Base-by-base conservation (phyloP, 2,888 invertebrate species). In the Melanophora roralis region DNA sequence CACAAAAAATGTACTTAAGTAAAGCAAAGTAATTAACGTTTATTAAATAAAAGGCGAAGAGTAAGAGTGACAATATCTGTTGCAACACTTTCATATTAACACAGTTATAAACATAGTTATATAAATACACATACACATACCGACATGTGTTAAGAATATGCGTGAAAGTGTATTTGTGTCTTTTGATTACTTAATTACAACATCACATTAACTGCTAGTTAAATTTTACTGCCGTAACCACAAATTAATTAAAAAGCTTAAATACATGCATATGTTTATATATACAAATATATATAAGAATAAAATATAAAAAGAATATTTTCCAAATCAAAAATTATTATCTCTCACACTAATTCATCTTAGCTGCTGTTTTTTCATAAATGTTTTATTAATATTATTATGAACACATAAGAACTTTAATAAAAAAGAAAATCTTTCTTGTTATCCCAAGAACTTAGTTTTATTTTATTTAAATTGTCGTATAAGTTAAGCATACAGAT, bases 151-250 rank as follows among this genome's bases (percentile, higher is more conserved):
- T 27, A 5, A 27, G 27, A 27, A 27, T 36, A 23, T 65, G 12
- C 40, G 36, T 59, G 1, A 9, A 3, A 14, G 36, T 60, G 21
- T 59, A 21, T 27, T 23, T 51, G 49, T 49, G 47, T 49, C 32
- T 62, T 67, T 68, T 57, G 68, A 77, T 80, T 67, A 43, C 62
- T 79, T 82, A 82, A 83, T 81, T 78, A 82, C 81, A 79, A 53
- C 81, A 76, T 76, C 83, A 82, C 53, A 77, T 74, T 82, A 83
- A 81, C 75, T 79, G 78, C 21, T 71, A 79, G 53, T 82, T 75
- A 83, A 81, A 77, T 80, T 75, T 78, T 72, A 76, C 78, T 65
- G 57, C 16, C 64, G 3, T 45, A 40, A 68, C 76, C 76, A 73
- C 69, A 80, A 77, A 77, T 74, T 73, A 80, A 77, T 80, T 77